Evolutionary conservation across 2,888 invertebrate species (phyloP).

Genomic region (Ornithoptera alexandrae): DNA sequence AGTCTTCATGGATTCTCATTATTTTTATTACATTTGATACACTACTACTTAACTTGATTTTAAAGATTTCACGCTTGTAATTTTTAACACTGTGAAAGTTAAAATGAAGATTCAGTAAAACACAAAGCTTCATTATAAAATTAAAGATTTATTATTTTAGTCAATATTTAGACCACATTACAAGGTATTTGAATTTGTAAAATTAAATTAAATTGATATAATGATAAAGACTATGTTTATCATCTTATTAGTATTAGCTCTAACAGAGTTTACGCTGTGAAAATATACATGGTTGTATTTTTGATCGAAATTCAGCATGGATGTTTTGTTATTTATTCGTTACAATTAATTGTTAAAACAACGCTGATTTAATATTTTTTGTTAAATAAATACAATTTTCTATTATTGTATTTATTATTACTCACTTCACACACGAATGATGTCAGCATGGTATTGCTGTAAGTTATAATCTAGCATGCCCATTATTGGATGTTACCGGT

Average conservation of each 20-base stretch:
- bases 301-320: constrained; percentile 74
- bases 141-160: constrained; percentile 5
- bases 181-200: constrained; percentile 17
- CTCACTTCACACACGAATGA: constrained; percentile 72
- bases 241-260: constrained; percentile 17
- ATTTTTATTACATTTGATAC: constrained; percentile 66
- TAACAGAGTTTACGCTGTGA: constrained; percentile 62
- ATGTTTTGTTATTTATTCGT: constrained; percentile 71
- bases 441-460: constrained; percentile 77
- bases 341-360: constrained; percentile 74
- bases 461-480: constrained; percentile 71
- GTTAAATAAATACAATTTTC: constrained; percentile 77
- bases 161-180: constrained; percentile 20
- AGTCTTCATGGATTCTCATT: constrained; percentile 78
- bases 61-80: constrained; percentile 55
- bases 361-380: constrained; percentile 69
- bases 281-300: constrained; percentile 69
- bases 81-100: constrained; percentile 45
- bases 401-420: constrained; percentile 68
- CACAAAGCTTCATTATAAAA: neutral
- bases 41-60: constrained; percentile 55
- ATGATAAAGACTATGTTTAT: constrained; percentile 10
- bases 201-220: neutral
- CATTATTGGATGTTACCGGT: constrained; percentile 72
- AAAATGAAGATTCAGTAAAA: neutral